Percentiles rank a stretch among this genome's conserved stretches.
Evolutionary conservation across 35 echinoderm and acorn worm species (phyloP).

Genomic region (Ptychodera flava): DNA sequence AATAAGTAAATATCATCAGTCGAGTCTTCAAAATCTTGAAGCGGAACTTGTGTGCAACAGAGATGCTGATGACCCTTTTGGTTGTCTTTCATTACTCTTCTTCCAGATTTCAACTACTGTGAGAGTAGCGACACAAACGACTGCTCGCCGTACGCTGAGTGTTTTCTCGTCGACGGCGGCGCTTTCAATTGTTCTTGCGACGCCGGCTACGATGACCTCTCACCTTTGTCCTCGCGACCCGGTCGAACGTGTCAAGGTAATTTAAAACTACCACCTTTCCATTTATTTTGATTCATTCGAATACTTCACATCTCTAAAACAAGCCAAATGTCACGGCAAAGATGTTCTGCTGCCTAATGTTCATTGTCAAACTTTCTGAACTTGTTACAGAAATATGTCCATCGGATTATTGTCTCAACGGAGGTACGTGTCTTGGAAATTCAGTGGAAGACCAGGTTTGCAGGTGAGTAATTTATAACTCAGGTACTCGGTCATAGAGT

Average conservation of each 20-base stretch:
- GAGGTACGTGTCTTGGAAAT: not conserved
- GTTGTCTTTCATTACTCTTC: not conserved
- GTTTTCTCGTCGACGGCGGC: not conserved
- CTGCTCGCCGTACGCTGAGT: not conserved
- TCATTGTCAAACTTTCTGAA: too few relatives aligned
- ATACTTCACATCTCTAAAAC: too few relatives aligned
- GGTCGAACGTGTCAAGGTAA: not conserved
- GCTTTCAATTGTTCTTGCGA: not conserved
- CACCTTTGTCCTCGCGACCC: not conserved
- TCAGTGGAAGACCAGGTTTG: not conserved
- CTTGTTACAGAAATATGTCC: not conserved
- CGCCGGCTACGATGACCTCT: not conserved
- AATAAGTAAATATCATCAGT: too few relatives aligned
- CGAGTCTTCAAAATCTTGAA: too few relatives aligned
- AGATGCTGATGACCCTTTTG: too few relatives aligned
- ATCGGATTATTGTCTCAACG: not conserved
- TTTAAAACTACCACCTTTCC: too few relatives aligned
- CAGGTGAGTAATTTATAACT: not conserved
- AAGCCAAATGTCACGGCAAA: too few relatives aligned
- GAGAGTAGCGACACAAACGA: not conserved
- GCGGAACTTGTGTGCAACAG: too few relatives aligned
- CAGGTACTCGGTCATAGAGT: too few relatives aligned
- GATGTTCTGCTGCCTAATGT: too few relatives aligned
- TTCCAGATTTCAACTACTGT: not conserved
- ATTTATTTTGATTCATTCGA: too few relatives aligned